Evolutionary conservation across 23 tunicate species (phyloP).

Genomic region (Pegea sp.): DNA sequence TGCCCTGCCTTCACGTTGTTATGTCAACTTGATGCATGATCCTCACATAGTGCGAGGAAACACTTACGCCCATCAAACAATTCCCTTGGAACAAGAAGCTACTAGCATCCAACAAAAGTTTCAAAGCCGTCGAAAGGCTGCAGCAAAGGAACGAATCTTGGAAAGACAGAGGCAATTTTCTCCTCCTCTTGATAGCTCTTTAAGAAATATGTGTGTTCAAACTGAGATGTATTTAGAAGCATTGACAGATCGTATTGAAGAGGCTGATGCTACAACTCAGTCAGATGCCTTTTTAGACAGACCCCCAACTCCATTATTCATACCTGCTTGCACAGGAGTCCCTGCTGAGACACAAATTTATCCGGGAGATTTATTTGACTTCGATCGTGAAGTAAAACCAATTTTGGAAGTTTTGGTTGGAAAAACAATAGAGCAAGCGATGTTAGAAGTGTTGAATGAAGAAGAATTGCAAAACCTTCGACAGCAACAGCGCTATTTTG

Average conservation of each 20-base stretch:
- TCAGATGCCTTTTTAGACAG: constrained; percentile 90
- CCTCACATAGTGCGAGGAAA: constrained; percentile 86
- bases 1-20: too few species aligned
- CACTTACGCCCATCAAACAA: constrained; percentile 87
- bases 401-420: constrained; percentile 95
- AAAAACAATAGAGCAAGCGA: constrained; percentile 79
- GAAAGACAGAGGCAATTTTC: constrained; percentile 68
- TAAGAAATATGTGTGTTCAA: constrained; percentile 72
- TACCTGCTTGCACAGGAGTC: constrained; percentile 90
- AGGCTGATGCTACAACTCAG: constrained; percentile 88
- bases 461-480: constrained; percentile 87
- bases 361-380: constrained; percentile 81
- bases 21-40: constrained; percentile 95
- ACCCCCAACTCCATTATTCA: constrained; percentile 78
- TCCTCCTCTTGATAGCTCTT: constrained; percentile 82
- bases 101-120: constrained; percentile 82
- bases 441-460: constrained; percentile 86
- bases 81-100: constrained; percentile 54
- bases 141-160: constrained; percentile 71
- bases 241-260: constrained; percentile 77
- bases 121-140: constrained; percentile 70
- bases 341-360: constrained; percentile 80
- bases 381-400: constrained; percentile 91
- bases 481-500: constrained; percentile 83
- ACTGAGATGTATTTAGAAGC: constrained; percentile 89